A percentile compares a stretch with the other conserved stretches of the same genome.
phyloP scores from a whole-genome alignment of 2,888 invertebrate genomes.

The Fragum fragum region DNA sequence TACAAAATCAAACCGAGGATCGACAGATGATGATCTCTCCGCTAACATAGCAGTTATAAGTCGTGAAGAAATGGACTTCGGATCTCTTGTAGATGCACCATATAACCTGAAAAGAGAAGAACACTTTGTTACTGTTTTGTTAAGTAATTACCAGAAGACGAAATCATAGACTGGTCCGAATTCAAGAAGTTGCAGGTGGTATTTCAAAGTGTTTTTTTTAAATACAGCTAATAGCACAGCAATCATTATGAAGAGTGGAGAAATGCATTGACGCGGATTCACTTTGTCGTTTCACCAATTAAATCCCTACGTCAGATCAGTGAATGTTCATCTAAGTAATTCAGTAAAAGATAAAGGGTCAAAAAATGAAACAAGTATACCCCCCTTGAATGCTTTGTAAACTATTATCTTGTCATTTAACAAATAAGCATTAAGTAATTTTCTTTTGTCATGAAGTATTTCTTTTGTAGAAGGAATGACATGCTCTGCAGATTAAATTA shows the following conservation, averaged over 20 bases:
- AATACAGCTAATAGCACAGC: too few species aligned
- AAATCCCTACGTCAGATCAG: too few species aligned
- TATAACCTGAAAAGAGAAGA: conserved; percentile 48
- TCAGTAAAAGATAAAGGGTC: not conserved
- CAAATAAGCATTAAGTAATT: conserved; percentile 13
- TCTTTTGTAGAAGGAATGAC: not conserved
- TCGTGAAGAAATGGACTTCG: conserved; percentile 35
- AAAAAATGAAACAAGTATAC: not conserved
- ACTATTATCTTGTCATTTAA: not conserved
- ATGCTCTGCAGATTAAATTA: not conserved
- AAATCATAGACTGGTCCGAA: too few species aligned
- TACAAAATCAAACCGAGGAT: conserved; percentile 8
- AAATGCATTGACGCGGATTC: too few species aligned
- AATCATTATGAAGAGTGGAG: too few species aligned
- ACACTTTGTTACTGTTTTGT: too few species aligned
- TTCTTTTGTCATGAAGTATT: not conserved
- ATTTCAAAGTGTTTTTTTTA: too few species aligned
- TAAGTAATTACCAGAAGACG: too few species aligned
- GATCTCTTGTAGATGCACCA: conserved; percentile 18
- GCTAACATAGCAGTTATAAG: conserved; percentile 67
- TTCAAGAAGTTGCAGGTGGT: too few species aligned
- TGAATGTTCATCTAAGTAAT: too few species aligned
- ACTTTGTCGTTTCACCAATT: too few species aligned
- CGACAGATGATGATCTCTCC: conserved; percentile 37
- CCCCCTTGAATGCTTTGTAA: not conserved